Base-by-base conservation (phyloP, 2,797 vertebrate genomes). In the Halcyon badia region DNA sequence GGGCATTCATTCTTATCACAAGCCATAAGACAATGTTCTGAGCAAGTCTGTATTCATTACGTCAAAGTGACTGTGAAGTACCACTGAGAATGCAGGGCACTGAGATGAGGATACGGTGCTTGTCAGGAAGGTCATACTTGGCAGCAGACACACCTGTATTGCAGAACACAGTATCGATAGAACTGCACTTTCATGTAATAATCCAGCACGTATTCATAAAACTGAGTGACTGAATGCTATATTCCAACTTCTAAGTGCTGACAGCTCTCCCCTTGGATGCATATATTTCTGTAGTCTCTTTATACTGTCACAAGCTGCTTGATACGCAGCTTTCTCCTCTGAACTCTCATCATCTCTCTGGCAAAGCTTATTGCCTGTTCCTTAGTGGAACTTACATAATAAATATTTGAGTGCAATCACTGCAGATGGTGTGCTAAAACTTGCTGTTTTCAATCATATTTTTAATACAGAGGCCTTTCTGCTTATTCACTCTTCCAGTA, bases 301-400 rank as follows among this genome's bases (percentile, higher is more conserved):
- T 92, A 58, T 86, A 86, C 60, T 96, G 80, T 89, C 82, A 89
- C 56, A 88, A 89, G 54, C 85, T 90, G 73, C 79, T 89, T 96
- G 89, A 92, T 86, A 87, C 64, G 28, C 48, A 65, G 65, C 69
- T 49, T 92, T 90, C 82, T 94, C 82, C 49, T 90, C 86, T 90
- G 88, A 87, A 92, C 84, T 92, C 71, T 89, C 60, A 73, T 79
- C 80, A 94, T 81, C 49, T 72, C 52, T 78, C 65, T 94, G 82
- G 84, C 91, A 96, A 94, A 94, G 39, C 48, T 83, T 83, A 83
- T 60, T 71, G 85, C 88, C 72, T 89, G 93, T 87, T 96, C 79
- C 57, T 48, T 80, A 86, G 89, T 81, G 79, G 77, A 92, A 93
- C 65, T 83, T 72, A 44, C 18, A 41, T 82, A 81, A 89, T 94